Base-by-base conservation (phyloP, 92 coral and sea anemone genomes). In the Pocillopora meandrina region DNA sequence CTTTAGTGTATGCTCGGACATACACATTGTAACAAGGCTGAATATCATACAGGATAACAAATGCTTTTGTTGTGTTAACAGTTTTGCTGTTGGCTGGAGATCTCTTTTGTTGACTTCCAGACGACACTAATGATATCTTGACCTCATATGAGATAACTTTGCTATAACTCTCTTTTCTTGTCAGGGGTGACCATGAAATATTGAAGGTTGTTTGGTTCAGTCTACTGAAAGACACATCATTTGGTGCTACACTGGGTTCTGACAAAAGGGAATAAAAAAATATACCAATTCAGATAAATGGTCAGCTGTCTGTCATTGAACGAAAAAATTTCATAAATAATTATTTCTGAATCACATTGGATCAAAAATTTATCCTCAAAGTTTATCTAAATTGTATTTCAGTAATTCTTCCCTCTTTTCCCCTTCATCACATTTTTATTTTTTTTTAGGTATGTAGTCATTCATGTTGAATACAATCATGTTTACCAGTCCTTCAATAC, bases 191-290 rank as follows among this genome's bases (percentile, higher is more conserved):
- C 84, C 84, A 80, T 20, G 84, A 80, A 14, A 66, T 42, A 19
- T 80, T 80, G 16, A 42, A 66, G 10, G 75, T 68, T n/a, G 84
- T 80, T 23, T 66, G 21, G 12, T 80, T 80, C 20, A 80, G 20
- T 68, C 21, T n/a, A 26, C n/a, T 19, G 3, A 65, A 31, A 11
- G 26, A 52, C 14, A 80, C 63, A 47, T 26, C 31, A 2, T 56
- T 64, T 66, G 84, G 84, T 20, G 47, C 75, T 56, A 80, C 62
- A 10, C 84, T 20, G 23, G 84, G 84, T 26, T 19, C 84, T 80
- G 3, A n/a, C 0, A 47, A 56, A 6, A 9, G n/a, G 1, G n/a
- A 26, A 36, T 0, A 0, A 36, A 61, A 78, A 3, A 3, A 1
- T 5, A 74, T 34, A 74, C 35, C 20, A 19, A 9, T 10, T n/a